Base-by-base conservation (phyloP, 2,113 vertebrate species). In the Cyprinus carpio region DNA sequence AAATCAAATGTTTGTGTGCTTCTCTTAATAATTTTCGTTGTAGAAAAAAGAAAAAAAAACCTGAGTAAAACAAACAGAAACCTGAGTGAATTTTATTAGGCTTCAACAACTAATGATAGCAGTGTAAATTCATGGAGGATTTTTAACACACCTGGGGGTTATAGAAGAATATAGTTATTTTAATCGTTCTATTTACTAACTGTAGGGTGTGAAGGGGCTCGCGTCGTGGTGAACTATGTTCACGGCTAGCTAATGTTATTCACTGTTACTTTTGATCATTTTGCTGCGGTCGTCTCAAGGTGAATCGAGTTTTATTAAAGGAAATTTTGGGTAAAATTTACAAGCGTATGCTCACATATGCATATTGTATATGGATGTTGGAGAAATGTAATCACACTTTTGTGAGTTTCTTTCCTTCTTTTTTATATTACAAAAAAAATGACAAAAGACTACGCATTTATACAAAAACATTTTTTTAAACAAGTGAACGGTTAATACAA, bases 291-390 rank as follows among this genome's bases (percentile, higher is more conserved):
- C 97, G n/a, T 99, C 97, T n/a, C 96, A 96, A 99, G 96, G 97
- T 99, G 97, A 98, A 99, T 98, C 93, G 96, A 98, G 96, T 99
- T n/a, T n/a, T 98, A 98, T 96, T 97, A 98, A 98, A 97, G 96
- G 97, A 94, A 97, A 97, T 97, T 96, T 97, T n/a, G n/a, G n/a
- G n/a, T n/a, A n/a, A n/a, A n/a, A n/a, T n/a, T n/a, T n/a, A n/a
- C n/a, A n/a, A n/a, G n/a, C n/a, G 97, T 98, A 97, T 97, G 95
- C 96, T 98, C 97, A 99, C 98, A 99, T 99, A 99, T 99, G 98
- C 98, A 99, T 98, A 99, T 99, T 99, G 98, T 98, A 99, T 99
- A 99, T 99, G 97, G n/a, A n/a, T n/a, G n/a, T n/a, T 99, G 97
- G 97, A 97, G 97, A 97, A 96, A 96, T 98, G 96, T 98, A 97